Evolutionary conservation across 2,797 vertebrate species (phyloP).

Genomic region (Micropoecilia bifurca): DNA sequence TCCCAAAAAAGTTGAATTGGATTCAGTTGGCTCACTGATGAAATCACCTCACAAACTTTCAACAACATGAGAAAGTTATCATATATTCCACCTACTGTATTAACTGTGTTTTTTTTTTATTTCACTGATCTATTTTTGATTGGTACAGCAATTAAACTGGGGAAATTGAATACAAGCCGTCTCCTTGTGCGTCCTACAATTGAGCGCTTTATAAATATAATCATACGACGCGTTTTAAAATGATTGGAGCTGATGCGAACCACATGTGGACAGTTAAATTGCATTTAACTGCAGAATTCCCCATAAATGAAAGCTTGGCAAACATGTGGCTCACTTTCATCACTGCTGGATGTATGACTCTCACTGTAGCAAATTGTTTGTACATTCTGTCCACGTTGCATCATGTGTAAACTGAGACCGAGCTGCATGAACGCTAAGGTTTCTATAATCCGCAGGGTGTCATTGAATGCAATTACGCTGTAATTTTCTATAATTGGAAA

Average conservation of each 20-base stretch:
- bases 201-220: conserved; percentile 25
- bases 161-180: conserved; percentile 15
- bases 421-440: not conserved
- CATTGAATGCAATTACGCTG: conserved; percentile 59
- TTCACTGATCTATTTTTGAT: conserved; percentile 7
- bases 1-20: not conserved
- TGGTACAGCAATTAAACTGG: conserved; percentile 8
- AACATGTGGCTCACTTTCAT: conserved; percentile 42
- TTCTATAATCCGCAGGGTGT: conserved; percentile 38
- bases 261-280: conserved; percentile 54
- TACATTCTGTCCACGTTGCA: conserved; percentile 23
- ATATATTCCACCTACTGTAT: not conserved
- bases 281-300: conserved; percentile 31
- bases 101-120: not conserved
- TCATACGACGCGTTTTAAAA: conserved; percentile 42
- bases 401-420: not conserved
- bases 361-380: conserved; percentile 6
- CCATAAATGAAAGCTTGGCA: conserved; percentile 34
- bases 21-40: not conserved
- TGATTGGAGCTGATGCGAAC: conserved; percentile 38
- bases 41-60: not conserved
- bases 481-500: conserved; percentile 58
- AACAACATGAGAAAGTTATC: not conserved
- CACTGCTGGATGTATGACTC: conserved; percentile 3
- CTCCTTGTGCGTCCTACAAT: conserved; percentile 9